Percentiles rank a stretch among this genome's conserved stretches.
phyloP scores from a whole-genome alignment of 2,888 invertebrate genomes.

The Chloroclysta siterata region DNA sequence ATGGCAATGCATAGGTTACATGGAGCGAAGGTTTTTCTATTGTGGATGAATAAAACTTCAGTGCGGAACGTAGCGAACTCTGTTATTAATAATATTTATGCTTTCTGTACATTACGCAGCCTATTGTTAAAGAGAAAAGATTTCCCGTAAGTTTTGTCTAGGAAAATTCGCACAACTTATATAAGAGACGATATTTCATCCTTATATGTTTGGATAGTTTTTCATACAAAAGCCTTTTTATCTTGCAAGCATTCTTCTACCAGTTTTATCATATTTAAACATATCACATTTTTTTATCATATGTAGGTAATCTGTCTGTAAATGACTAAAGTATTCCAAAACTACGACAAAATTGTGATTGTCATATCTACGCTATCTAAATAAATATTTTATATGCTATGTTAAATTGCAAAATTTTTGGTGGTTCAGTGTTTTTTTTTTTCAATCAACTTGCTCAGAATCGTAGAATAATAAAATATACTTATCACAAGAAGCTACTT shows the following conservation, averaged over 20 bases:
- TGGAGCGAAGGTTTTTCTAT: slow-evolving; percentile 80
- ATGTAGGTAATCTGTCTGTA: too few species aligned
- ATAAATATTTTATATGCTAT: too few species aligned
- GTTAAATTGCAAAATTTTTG: too few species aligned
- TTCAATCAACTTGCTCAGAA: too few species aligned
- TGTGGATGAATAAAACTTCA: slow-evolving; percentile 80
- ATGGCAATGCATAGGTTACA: slow-evolving; percentile 84
- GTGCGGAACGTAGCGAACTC: slow-evolving; percentile 63
- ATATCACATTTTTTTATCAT: not conserved
- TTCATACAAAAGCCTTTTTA: slow-evolving; percentile 7
- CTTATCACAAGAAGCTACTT: too few species aligned
- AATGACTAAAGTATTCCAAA: too few species aligned
- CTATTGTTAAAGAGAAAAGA: slow-evolving; percentile 69
- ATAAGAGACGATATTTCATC: slow-evolving; percentile 15
- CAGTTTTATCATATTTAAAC: not conserved
- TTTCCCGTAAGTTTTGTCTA: slow-evolving; percentile 60
- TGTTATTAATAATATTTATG: slow-evolving; percentile 83
- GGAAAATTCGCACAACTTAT: slow-evolving; percentile 44
- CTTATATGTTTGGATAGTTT: slow-evolving; percentile 6
- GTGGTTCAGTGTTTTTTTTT: too few species aligned
- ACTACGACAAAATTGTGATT: too few species aligned
- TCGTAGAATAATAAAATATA: too few species aligned
- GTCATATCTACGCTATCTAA: too few species aligned
- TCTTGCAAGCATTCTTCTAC: slow-evolving; percentile 21
- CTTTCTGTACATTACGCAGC: slow-evolving; percentile 65